Conservation (phyloP, 2,888 invertebrate genomes). For the Synanthedon andrenaeformis region DNA sequence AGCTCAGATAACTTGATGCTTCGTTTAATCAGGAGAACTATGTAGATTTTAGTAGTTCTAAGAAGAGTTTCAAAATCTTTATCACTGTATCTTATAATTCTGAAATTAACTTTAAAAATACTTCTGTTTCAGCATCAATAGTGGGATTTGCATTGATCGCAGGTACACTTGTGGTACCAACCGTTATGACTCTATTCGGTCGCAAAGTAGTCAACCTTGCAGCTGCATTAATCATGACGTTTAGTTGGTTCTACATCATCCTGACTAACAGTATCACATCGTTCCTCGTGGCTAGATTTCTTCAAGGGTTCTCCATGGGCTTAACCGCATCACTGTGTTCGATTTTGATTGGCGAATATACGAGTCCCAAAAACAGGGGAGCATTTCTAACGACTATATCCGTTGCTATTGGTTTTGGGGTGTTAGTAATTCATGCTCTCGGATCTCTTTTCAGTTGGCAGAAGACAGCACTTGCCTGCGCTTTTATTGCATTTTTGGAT, state of each 20-base stretch:
- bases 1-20: no score
- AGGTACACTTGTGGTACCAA: conserved; percentile 8
- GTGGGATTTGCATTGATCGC: conserved; percentile 9
- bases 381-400: conserved; percentile 66
- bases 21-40: no score
- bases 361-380: conserved; percentile 66
- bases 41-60: neutral
- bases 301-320: conserved; percentile 49
- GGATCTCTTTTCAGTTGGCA: conserved; percentile 65
- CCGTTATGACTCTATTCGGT: conserved; percentile 48
- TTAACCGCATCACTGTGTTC: conserved; percentile 42
- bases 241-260: conserved; percentile 53
- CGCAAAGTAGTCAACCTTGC: conserved; percentile 45
- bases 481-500: conserved; percentile 32
- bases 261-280: conserved; percentile 19
- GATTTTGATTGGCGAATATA: conserved; percentile 58
- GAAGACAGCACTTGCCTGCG: conserved; percentile 43
- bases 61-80: neutral
- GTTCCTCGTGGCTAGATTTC: conserved; percentile 12
- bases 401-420: conserved; percentile 63
- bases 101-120: neutral
- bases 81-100: no score
- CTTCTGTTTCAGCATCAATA: conserved; percentile 10
- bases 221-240: conserved; percentile 34
- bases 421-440: conserved; percentile 63